Conservation (phyloP, 2,113 vertebrate species). For the Entomyzon cyanotis region DNA sequence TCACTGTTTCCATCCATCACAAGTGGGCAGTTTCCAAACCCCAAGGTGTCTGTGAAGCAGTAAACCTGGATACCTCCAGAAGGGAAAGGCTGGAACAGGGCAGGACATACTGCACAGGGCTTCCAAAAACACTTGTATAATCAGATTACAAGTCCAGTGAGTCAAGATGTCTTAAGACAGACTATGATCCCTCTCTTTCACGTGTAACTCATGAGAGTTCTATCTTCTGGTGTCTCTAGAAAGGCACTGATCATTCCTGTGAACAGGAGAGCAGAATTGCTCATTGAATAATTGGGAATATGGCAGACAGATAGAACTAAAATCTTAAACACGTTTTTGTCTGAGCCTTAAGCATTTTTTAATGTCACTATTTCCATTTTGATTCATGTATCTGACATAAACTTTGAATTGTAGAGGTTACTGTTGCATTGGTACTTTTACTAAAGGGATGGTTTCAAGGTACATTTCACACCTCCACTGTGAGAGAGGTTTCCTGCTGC, state of each 20-base stretch:
- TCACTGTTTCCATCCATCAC: not conserved
- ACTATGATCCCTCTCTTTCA: conserved; percentile 19
- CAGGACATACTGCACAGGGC: not conserved
- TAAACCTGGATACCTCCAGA: not conserved
- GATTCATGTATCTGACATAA: not conserved
- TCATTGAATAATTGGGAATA: not conserved
- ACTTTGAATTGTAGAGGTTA: not conserved
- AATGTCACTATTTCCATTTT: not conserved
- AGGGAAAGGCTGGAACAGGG: not conserved
- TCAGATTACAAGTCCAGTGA: conserved; percentile 36
- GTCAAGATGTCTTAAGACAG: conserved; percentile 27
- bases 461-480: not conserved
- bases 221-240: not conserved
- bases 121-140: not conserved
- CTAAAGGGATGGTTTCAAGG: not conserved
- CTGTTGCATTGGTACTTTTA: not conserved
- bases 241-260: not conserved
- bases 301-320: not conserved
- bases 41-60: not conserved
- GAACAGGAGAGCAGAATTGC: not conserved
- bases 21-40: not conserved
- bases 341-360: not conserved
- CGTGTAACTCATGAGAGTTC: not conserved
- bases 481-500: not conserved
- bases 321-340: not conserved